These are phyloP conservation scores for Drosophila ohnishii DNA, from an alignment of 1,140 invertebrate species.

Conservation along the genomic window DNA sequence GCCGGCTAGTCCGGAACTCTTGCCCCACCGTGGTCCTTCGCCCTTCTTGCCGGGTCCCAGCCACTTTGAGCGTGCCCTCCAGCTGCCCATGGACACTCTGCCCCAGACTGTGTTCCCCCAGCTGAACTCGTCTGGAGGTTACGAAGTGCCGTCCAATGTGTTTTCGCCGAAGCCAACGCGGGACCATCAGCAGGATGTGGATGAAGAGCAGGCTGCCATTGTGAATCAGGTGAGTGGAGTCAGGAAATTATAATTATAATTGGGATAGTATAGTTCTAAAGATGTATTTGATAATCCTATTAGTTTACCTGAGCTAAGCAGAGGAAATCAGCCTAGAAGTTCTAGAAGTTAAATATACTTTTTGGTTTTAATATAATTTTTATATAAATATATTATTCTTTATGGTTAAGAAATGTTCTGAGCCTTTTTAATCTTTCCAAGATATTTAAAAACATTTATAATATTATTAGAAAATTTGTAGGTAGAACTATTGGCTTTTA, in stretches of 20 bases:
- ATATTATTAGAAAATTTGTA: not conserved
- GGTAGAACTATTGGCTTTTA: too few species aligned
- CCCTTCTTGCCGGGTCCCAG: conserved; percentile 80
- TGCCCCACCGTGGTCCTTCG: conserved; percentile 76
- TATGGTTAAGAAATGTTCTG: not conserved
- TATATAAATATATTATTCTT: not conserved
- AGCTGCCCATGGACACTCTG: conserved; percentile 76
- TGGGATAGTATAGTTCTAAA: not conserved
- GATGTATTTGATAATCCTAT: not conserved
- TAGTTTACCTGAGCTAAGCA: not conserved
- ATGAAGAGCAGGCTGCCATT: conserved; percentile 82
- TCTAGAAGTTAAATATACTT: not conserved
- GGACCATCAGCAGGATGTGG: conserved; percentile 82
- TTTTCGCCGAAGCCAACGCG: conserved; percentile 78
- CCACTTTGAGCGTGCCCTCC: conserved; percentile 75
- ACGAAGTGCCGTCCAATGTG: conserved; percentile 60
- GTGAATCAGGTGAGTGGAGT: conserved; percentile 82
- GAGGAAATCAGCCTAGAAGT: not conserved
- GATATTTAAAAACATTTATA: not conserved
- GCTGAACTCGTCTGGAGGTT: conserved; percentile 77
- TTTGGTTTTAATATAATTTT: not conserved
- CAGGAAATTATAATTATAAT: not conserved
- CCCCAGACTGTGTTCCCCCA: conserved; percentile 83
- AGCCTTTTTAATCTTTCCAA: not conserved
- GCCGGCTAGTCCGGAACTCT: conserved; percentile 57